These are phyloP conservation scores for Echiichthys vipera DNA, from an alignment of 2,797 vertebrate genomes.

Conservation along the genomic window DNA sequence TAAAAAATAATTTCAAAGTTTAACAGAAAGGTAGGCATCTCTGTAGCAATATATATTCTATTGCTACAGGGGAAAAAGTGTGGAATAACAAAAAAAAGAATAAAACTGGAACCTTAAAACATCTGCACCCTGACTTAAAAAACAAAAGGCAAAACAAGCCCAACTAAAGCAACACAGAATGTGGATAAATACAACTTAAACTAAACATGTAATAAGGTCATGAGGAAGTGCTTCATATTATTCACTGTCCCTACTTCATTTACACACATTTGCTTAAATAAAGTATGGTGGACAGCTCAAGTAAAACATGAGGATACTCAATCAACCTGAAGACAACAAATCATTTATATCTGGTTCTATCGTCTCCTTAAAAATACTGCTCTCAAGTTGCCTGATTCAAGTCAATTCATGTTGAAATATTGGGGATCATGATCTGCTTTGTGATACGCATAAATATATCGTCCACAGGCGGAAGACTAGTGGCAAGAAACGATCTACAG, in stretches of 20 bases:
- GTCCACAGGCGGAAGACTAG: constrained; percentile 21
- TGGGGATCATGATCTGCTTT: background rate
- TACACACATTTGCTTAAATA: constrained; percentile 25
- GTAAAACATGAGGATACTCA: background rate
- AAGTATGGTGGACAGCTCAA: background rate
- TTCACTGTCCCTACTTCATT: background rate
- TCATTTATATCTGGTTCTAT: background rate
- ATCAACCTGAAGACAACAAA: background rate
- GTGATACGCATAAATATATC: constrained; percentile 8
- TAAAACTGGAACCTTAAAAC: constrained; percentile 8
- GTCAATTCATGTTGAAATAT: background rate
- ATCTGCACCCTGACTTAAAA: background rate
- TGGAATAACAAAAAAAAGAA: background rate
- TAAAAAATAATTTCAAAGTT: constrained; percentile 13
- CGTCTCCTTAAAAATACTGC: background rate
- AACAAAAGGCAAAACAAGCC: background rate
- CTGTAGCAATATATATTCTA: background rate
- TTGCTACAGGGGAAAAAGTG: background rate
- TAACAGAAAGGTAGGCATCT: background rate
- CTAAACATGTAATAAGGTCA: background rate
- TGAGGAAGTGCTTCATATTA: background rate
- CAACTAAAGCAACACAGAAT: background rate
- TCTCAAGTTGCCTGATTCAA: constrained; percentile 2
- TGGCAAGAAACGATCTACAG: background rate
- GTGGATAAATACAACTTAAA: background rate